phyloP scores from a whole-genome alignment of 1,140 invertebrate genomes.

The Pinna nobilis region DNA sequence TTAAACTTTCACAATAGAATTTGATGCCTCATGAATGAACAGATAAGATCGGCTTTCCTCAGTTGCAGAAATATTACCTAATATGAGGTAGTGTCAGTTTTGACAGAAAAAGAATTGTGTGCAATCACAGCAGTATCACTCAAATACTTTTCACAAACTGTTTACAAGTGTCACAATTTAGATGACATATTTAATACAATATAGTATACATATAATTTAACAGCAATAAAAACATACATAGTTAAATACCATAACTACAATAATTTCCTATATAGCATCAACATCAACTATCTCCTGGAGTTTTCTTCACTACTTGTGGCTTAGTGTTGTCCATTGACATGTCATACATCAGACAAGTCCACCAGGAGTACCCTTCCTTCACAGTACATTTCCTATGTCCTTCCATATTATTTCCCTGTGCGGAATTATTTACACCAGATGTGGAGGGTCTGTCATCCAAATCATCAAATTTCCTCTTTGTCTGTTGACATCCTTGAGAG shows the following conservation, averaged over 20 bases:
- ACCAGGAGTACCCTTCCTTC: constrained; percentile 60
- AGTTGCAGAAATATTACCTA: too few relatives aligned
- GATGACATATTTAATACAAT: too few relatives aligned
- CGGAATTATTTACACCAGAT: neutral
- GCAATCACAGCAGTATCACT: neutral
- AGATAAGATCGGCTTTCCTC: too few relatives aligned
- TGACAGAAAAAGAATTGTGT: too few relatives aligned
- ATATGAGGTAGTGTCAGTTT: too few relatives aligned
- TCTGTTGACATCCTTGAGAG: constrained; percentile 10
- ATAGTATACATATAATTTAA: too few relatives aligned
- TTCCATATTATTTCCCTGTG: neutral
- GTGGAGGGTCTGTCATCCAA: constrained; percentile 14
- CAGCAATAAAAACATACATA: neutral
- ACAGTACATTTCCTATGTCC: constrained; percentile 40
- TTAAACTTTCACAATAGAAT: too few relatives aligned
- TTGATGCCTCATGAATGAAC: too few relatives aligned
- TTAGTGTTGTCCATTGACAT: constrained; percentile 50
- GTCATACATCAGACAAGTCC: constrained; percentile 57
- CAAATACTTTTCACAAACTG: neutral
- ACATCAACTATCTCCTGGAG: constrained; percentile 15
- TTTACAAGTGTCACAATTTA: neutral
- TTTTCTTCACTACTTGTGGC: constrained; percentile 46
- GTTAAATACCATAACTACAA: neutral
- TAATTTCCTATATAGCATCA: neutral
- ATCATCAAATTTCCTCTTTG: constrained; percentile 32